Base-by-base conservation (phyloP, 1,140 invertebrate species). In the Kradibia gibbosae region DNA sequence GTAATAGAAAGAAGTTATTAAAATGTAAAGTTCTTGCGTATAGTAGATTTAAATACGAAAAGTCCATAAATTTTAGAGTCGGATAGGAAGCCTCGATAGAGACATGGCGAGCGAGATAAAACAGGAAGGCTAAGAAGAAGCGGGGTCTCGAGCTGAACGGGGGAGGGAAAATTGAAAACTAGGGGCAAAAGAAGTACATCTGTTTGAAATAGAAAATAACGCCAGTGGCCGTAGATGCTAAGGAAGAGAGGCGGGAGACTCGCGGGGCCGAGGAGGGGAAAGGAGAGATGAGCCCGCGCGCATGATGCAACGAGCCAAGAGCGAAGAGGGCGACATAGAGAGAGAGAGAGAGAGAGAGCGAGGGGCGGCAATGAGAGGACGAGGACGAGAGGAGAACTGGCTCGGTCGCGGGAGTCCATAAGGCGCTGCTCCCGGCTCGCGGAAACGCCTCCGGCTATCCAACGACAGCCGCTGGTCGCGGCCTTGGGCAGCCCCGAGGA, bases 331-430 rank as follows among this genome's bases (percentile, higher is more conserved):
- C 17, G 71, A 73, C n/a, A n/a, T 31, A 34, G 25, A 50, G 71
- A 53, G 48, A 34, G 20, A 34, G 71, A 73, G 71, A 50, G 45
- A 3, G 45, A 20, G 45, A 53, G 13, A 34, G 28, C n/a, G n/a
- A n/a, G n/a, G n/a, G n/a, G n/a, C n/a, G 11, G 28, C 2, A 39
- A 70, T 34, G 42, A 34, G 39, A 80, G 76, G 83, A 77, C 82
- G 31, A 8, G 60, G 28, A n/a, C 8, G 60, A 65, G n/a, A 17
- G 45, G 17, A 34, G 42, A 42, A 42, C 45, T 70, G 42, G 39
- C 67, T 70, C 28, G 45, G 34, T 34, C 60, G 25, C 45, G 25
- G 3, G 45, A 73, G 71, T 34, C 50, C 22, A 45, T 36, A 25
- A 71, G 71, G 48, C 25, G 13, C 39, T 73, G 65, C 34, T 70